Conservation (phyloP, 1,140 invertebrate species). For the Drosophila kanapiae region DNA sequence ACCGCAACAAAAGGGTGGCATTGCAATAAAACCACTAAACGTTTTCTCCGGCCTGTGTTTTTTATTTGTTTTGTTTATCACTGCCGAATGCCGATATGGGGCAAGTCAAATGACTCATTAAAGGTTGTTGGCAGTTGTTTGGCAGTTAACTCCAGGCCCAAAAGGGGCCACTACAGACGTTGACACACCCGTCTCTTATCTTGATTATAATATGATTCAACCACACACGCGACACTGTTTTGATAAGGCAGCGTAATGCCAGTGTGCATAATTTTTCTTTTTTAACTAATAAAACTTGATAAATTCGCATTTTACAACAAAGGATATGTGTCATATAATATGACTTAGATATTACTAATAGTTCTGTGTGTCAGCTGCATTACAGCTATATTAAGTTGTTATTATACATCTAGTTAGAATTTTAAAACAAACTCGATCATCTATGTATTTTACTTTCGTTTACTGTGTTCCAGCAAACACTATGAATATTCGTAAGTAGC, state of each 20-base stretch:
- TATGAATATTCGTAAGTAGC: too few relatives aligned
- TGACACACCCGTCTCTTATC: slow-evolving; percentile 38
- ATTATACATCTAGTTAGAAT: too few relatives aligned
- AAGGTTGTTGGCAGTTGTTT: slow-evolving; percentile 23
- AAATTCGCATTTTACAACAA: too few relatives aligned
- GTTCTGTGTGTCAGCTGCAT: too few relatives aligned
- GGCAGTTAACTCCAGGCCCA: slow-evolving; percentile 33
- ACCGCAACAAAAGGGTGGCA: slow-evolving; percentile 70
- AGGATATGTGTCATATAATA: neutral
- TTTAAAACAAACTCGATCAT: too few relatives aligned
- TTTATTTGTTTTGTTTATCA: slow-evolving; percentile 1
- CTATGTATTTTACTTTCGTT: too few relatives aligned
- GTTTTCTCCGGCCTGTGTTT: neutral
- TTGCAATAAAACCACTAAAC: neutral
- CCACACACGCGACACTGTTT: slow-evolving; percentile 35
- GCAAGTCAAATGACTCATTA: slow-evolving; percentile 22
- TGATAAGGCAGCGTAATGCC: slow-evolving; percentile 18
- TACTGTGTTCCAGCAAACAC: too few relatives aligned
- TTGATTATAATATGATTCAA: slow-evolving; percentile 44
- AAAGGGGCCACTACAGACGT: slow-evolving; percentile 9
- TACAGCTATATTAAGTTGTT: too few relatives aligned
- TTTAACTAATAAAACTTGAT: too few relatives aligned
- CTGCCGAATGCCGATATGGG: slow-evolving; percentile 25
- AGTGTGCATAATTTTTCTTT: neutral
- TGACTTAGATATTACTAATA: too few relatives aligned